Evolutionary conservation across 2,888 invertebrate species (phyloP).

Genomic region (Cepaea hortensis): DNA sequence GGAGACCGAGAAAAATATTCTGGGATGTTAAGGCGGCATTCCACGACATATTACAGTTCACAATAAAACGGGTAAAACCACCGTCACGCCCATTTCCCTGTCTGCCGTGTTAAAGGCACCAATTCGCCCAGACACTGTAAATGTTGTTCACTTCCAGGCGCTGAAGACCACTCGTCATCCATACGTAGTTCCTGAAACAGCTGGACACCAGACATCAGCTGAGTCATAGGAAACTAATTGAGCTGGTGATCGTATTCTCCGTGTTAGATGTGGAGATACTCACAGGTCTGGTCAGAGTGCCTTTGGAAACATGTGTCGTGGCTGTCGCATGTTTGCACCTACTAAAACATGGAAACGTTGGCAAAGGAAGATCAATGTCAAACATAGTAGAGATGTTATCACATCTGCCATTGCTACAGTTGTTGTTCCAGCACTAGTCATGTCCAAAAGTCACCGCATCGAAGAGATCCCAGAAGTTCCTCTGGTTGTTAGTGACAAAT

Average conservation of each 20-base stretch:
- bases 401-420: conserved; percentile 98
- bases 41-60: conserved; percentile 95
- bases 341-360: conserved; percentile 98
- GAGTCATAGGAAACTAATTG: conserved; percentile 99
- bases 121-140: conserved; percentile 98
- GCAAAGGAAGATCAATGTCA: conserved; percentile 97
- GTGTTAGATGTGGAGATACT: conserved; percentile 99
- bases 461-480: conserved; percentile 97
- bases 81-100: conserved; percentile 86
- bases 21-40: too few species aligned
- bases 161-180: conserved; percentile 97
- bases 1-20: too few species aligned
- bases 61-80: conserved; percentile 93
- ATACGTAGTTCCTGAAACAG: conserved; percentile 96
- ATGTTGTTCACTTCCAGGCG: conserved; percentile 96
- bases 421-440: conserved; percentile 95
- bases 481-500: conserved; percentile 95
- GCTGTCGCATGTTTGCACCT: conserved; percentile 99
- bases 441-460: conserved; percentile 87
- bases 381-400: conserved; percentile 96
- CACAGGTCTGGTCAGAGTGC: conserved; percentile 99
- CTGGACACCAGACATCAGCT: conserved; percentile 99
- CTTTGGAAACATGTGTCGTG: conserved; percentile 99
- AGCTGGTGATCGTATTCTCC: conserved; percentile 99
- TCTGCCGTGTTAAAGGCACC: conserved; percentile 98